Evolutionary conservation across 2,888 invertebrate genomes (phyloP).

Genomic region (Bombylius major): DNA sequence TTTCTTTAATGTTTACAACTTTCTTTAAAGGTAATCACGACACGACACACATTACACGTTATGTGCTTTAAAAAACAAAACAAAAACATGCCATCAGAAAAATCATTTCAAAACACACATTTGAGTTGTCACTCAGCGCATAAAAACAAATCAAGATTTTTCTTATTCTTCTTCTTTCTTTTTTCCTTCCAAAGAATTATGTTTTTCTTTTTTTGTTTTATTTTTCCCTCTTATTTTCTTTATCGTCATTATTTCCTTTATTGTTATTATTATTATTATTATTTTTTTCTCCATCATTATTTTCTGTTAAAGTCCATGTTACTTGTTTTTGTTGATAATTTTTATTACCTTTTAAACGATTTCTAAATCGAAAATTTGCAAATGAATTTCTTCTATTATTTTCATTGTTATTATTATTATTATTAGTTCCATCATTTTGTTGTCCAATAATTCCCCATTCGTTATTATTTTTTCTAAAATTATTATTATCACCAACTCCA

Average conservation of each 20-base stretch:
- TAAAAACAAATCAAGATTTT: too few species aligned
- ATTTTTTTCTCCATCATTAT: too few species aligned
- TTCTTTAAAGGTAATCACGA: too few species aligned
- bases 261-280: neutral
- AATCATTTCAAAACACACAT: too few species aligned
- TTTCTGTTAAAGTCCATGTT: neutral
- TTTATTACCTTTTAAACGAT: conserved; percentile 20
- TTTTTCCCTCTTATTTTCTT: neutral
- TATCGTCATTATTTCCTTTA: neutral
- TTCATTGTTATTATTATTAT: conserved; percentile 19
- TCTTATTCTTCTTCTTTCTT: too few species aligned
- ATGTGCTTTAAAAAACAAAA: too few species aligned
- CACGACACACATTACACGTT: too few species aligned
- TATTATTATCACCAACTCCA: neutral
- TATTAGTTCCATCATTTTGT: conserved; percentile 3
- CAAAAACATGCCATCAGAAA: too few species aligned
- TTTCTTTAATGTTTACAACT: too few species aligned
- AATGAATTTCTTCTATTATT: conserved; percentile 25
- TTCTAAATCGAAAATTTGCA: conserved; percentile 30
- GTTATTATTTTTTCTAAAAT: neutral
- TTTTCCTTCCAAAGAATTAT: too few species aligned
- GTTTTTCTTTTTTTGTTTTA: too few species aligned
- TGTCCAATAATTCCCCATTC: neutral
- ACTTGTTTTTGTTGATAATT: conserved; percentile 17
- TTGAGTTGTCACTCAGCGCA: too few species aligned